Base-by-base conservation (phyloP, 2,888 invertebrate genomes). In the Sylvicola cinctus region DNA sequence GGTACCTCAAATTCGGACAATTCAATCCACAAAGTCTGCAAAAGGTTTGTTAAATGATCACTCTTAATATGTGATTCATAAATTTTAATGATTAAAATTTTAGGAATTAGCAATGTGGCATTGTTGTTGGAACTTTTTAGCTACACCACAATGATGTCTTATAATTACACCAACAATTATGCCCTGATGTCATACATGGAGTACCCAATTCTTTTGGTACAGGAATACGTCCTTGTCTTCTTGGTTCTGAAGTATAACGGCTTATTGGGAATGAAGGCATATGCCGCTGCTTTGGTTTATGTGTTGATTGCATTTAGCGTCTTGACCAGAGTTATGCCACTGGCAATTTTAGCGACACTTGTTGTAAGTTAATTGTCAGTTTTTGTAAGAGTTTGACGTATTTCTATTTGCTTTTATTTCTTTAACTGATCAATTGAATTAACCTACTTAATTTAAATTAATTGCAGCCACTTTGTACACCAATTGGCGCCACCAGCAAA, bases 401-500 rank as follows among this genome's bases (percentile, higher is more conserved):
- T n/a, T n/a, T n/a, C n/a, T n/a, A n/a, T n/a, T n/a, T n/a, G n/a
- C n/a, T n/a, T n/a, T n/a, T n/a, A n/a, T n/a, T n/a, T n/a, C n/a
- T n/a, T n/a, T n/a, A n/a, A n/a, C n/a, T n/a, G 7, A 11, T 23
- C 23, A 15, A 12, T 25, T 16, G 23, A 20, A 13, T 25, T 10
- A 12, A 27, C n/a, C 16, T 33, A 4, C 25, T 12, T 35, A 23
- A 31, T 28, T 4, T 13, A 29, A 20, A 11, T 14, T 29, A 7
- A 13, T 31, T 26, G 16, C n/a, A 57, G 57, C 57, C 57, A 15
- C 53, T 57, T 38, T 57, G 56, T 38, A 57, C 57, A 8, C 84
- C 85, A 0, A 68, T 85, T 41, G 79, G 83, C 44, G 79, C 80
- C 7, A 76, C 78, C 20, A 81, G 84, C 39, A 87, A 85, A 61